Conservation (phyloP, 2,797 vertebrate species). For the Orestias chungarensis region DNA sequence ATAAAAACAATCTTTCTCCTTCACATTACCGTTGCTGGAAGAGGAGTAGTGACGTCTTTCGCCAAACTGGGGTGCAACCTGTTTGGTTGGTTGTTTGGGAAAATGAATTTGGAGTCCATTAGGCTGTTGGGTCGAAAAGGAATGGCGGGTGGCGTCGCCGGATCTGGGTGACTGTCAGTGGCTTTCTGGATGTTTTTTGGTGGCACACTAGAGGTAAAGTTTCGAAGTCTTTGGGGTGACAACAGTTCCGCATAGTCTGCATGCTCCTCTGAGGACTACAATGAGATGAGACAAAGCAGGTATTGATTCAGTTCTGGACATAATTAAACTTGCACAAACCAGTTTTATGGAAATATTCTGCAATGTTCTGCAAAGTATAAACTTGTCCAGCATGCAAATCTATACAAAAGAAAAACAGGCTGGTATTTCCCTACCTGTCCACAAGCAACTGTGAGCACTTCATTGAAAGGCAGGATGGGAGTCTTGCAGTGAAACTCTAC, state of each 20-base stretch:
- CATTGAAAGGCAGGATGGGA: conserved; percentile 75
- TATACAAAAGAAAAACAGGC: neutral
- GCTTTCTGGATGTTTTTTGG: conserved; percentile 9
- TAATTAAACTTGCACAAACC: neutral
- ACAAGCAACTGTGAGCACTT: conserved; percentile 80
- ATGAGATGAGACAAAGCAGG: conserved; percentile 5
- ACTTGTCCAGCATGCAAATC: neutral
- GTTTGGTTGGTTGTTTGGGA: conserved; percentile 16
- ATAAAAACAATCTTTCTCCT: neutral
- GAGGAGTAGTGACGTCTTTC: conserved; percentile 15
- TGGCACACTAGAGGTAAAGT: neutral
- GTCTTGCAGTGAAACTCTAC: conserved; percentile 77
- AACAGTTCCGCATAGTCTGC: conserved; percentile 67
- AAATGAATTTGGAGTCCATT: neutral
- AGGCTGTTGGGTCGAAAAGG: conserved; percentile 41
- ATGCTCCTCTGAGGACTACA: conserved; percentile 44
- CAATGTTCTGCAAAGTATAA: neutral
- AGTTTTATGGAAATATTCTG: neutral
- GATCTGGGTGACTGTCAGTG: neutral
- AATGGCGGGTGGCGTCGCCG: conserved; percentile 45
- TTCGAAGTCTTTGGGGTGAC: conserved; percentile 44
- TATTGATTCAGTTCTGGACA: conserved; percentile 1
- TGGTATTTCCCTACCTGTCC: conserved; percentile 70
- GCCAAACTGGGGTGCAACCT: conserved; percentile 70
- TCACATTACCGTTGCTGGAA: conserved; percentile 51